phyloP scores from a whole-genome alignment of 2,888 invertebrate genomes.

The Matsumyia berberina region DNA sequence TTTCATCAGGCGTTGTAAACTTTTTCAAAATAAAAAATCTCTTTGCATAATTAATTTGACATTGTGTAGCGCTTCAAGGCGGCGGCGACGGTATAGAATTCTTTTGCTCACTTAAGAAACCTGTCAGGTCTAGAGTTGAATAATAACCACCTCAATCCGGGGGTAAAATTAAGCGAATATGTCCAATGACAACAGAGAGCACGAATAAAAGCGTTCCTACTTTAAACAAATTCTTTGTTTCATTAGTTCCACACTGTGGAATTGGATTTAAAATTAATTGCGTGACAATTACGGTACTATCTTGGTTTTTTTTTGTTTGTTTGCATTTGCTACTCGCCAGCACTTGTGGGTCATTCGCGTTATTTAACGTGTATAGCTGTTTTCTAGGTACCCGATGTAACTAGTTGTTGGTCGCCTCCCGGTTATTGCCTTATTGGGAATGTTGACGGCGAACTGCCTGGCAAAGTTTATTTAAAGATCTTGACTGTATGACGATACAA shows the following conservation, averaged over 20 bases:
- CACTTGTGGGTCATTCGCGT: constrained; percentile 57
- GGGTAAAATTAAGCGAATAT: constrained; percentile 24
- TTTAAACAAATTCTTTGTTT: constrained; percentile 49
- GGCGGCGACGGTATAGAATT: constrained; percentile 22
- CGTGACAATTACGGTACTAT: constrained; percentile 65
- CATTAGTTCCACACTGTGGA: constrained; percentile 28
- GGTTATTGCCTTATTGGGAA: constrained; percentile 66
- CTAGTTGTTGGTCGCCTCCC: constrained; percentile 54
- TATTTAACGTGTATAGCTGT: constrained; percentile 28
- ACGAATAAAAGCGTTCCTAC: constrained; percentile 22
- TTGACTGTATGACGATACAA: constrained; percentile 39
- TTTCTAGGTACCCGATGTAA: constrained; percentile 41
- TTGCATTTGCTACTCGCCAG: constrained; percentile 46
- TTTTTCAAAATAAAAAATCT: background rate
- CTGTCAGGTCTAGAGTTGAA: constrained; percentile 9
- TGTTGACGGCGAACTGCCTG: constrained; percentile 65
- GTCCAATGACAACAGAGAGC: constrained; percentile 8
- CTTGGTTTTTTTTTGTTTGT: constrained; percentile 24
- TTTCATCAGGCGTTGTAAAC: background rate
- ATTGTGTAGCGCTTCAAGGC: constrained; percentile 26
- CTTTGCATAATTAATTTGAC: constrained; percentile 38
- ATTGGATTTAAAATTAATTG: constrained; percentile 67
- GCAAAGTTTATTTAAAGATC: constrained; percentile 67
- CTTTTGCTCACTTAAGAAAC: constrained; percentile 31
- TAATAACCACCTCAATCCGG: constrained; percentile 27